A percentile compares a stretch with the other conserved stretches of the same genome.
Evolutionary conservation across 2,113 vertebrate genomes (phyloP).

Genomic region (Ibidorhyncha struthersii): DNA sequence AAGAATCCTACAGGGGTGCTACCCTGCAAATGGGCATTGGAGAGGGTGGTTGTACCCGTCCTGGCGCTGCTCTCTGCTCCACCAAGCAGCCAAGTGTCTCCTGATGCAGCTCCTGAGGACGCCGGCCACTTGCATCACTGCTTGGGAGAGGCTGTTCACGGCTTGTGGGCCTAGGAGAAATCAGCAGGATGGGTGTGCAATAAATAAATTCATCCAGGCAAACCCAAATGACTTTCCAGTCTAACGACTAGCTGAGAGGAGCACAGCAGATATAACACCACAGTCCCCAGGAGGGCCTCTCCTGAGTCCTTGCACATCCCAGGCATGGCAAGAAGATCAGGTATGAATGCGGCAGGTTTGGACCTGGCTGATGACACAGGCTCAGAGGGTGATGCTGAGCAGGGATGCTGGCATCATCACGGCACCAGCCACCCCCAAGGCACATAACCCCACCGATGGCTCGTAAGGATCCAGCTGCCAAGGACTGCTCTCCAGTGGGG

Average conservation of each 20-base stretch:
- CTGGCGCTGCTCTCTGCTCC: not conserved
- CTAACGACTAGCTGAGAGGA: not conserved
- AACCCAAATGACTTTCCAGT: not conserved
- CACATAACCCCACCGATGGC: accelerated
- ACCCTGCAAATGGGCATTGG: not conserved
- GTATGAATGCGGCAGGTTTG: accelerated
- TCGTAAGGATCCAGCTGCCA: not conserved
- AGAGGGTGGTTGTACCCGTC: not conserved
- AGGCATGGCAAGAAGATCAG: too few species aligned
- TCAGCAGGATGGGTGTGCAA: not conserved
- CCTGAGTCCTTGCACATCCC: not conserved
- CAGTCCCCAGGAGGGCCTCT: not conserved
- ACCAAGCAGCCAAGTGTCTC: not conserved
- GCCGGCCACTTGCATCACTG: not conserved
- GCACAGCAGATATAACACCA: not conserved
- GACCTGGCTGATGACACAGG: not conserved
- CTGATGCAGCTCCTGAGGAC: not conserved
- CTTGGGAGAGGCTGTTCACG: not conserved
- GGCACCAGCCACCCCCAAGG: not conserved
- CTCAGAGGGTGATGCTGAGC: not conserved
- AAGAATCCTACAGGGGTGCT: not conserved
- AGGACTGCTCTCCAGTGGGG: not conserved
- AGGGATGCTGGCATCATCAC: accelerated
- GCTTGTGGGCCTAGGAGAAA: not conserved
- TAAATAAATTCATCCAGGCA: not conserved